Evolutionary conservation across 2,888 invertebrate genomes (phyloP).

Genomic region (Epicampocera succincta): DNA sequence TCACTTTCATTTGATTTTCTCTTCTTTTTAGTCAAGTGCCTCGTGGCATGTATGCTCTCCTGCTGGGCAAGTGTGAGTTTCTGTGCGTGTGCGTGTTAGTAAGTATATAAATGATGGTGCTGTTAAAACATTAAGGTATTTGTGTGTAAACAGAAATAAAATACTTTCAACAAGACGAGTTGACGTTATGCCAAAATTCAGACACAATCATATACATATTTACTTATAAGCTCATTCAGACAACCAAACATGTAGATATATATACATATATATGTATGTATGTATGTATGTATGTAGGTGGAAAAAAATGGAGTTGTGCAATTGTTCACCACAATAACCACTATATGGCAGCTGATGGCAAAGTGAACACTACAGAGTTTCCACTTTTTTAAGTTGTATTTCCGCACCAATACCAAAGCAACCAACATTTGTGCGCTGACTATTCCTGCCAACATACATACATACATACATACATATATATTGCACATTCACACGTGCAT

Average conservation of each 20-base stretch:
- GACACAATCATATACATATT: conserved; percentile 28
- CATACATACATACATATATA: not conserved
- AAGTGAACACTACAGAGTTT: conserved; percentile 56
- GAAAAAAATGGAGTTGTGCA: conserved; percentile 38
- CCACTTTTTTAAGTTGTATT: conserved; percentile 31
- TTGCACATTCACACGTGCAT: not conserved
- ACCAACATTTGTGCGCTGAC: conserved; percentile 46
- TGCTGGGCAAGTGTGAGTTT: conserved; percentile 32
- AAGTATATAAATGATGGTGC: conserved; percentile 11
- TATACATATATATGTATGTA: too few relatives aligned
- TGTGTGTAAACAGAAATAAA: conserved; percentile 47
- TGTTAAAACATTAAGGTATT: conserved; percentile 40
- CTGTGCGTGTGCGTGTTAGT: conserved; percentile 14
- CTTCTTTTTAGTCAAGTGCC: conserved; percentile 14
- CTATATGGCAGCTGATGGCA: conserved; percentile 67
- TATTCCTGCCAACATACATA: conserved; percentile 4
- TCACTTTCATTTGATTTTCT: conserved; percentile 17
- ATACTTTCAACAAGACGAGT: conserved; percentile 59
- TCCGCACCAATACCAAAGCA: conserved; percentile 57
- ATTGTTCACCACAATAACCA: conserved; percentile 65
- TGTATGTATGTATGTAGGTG: conserved; percentile 1
- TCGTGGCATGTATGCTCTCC: conserved; percentile 21
- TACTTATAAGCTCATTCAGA: conserved; percentile 14
- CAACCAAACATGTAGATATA: conserved; percentile 14
- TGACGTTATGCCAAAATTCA: conserved; percentile 66